Conservation (phyloP, 2,888 invertebrate species). For the Acronicta alni region DNA sequence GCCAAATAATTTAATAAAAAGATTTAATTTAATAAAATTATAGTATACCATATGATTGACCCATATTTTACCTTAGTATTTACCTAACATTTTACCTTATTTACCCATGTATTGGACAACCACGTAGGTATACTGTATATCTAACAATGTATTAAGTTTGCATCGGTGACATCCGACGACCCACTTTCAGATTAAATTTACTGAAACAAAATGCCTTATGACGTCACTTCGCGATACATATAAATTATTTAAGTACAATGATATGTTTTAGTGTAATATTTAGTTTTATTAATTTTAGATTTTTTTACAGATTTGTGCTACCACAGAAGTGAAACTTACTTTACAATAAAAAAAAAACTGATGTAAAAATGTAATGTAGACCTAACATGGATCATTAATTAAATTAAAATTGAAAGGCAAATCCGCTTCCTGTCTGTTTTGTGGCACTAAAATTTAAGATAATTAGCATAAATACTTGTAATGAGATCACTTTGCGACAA, state of each 20-base stretch:
- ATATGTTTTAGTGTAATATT: no score
- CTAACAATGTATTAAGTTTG: neutral
- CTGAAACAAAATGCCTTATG: constrained; percentile 41
- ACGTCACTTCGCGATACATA: constrained; percentile 10
- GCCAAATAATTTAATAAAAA: no score
- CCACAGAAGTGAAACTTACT: constrained; percentile 38
- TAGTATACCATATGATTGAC: no score
- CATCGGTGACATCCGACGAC: constrained; percentile 34
- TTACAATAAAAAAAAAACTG: constrained; percentile 19
- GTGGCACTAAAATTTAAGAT: constrained; percentile 31
- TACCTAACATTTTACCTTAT: no score
- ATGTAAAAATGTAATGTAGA: constrained; percentile 12
- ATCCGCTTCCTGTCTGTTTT: constrained; percentile 54
- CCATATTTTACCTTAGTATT: no score
- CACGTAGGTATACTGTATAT: no score
- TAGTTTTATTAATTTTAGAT: no score
- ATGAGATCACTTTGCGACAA: constrained; percentile 36
- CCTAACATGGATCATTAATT: constrained; percentile 36
- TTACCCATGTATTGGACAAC: no score
- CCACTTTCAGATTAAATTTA: constrained; percentile 40
- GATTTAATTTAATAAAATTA: no score
- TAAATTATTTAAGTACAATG: neutral
- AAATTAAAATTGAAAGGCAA: constrained; percentile 37
- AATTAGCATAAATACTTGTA: constrained; percentile 36
- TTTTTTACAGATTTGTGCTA: no score